A percentile compares a stretch with the other conserved stretches of the same genome.
These are phyloP conservation scores for Spisula solida DNA, from an alignment of 2,888 invertebrate species.

Conservation along the genomic window DNA sequence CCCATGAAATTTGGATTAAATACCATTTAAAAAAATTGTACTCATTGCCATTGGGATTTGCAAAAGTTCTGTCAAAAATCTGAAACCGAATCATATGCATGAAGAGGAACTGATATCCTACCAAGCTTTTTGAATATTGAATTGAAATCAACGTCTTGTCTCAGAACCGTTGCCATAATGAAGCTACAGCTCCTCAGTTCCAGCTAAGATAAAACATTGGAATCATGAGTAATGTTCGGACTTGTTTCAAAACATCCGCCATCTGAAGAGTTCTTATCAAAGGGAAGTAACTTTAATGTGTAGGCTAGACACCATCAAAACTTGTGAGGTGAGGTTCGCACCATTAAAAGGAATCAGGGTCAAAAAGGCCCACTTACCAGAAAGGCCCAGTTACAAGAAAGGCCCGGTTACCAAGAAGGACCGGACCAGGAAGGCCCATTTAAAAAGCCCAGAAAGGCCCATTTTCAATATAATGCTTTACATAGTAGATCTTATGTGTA, in stretches of 20 bases:
- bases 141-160: constrained; percentile 82
- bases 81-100: not conserved
- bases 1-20: too few species aligned
- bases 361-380: too few species aligned
- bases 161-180: constrained; percentile 67
- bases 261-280: constrained; percentile 32
- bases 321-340: not conserved
- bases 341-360: too few species aligned
- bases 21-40: too few species aligned
- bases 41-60: too few species aligned
- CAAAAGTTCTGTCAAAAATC: constrained; percentile 1
- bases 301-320: too few species aligned
- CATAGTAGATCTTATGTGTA: too few species aligned
- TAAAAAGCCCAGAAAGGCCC: too few species aligned
- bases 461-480: too few species aligned
- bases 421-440: too few species aligned
- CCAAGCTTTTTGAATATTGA: constrained; percentile 82
- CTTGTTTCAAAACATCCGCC: constrained; percentile 82
- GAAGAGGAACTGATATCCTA: constrained; percentile 35
- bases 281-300: constrained; percentile 25
- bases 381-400: too few species aligned
- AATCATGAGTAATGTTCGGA: constrained; percentile 68
- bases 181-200: not conserved
- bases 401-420: too few species aligned
- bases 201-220: constrained; percentile 3